Evolutionary conservation across 2,113 vertebrate genomes (phyloP).

Genomic region (Probosciger aterrimus): DNA sequence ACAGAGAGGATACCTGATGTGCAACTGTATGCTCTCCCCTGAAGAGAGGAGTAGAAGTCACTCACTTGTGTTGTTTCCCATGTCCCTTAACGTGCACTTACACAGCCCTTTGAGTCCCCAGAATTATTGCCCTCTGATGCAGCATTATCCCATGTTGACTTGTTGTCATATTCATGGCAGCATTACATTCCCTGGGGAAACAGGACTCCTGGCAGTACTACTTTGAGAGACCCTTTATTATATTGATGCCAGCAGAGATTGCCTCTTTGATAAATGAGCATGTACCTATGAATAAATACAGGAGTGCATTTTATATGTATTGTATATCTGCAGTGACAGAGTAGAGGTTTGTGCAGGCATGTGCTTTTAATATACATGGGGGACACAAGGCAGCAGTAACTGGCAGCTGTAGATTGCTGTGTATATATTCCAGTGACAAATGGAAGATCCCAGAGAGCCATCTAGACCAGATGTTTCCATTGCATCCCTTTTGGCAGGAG

Average conservation of each 20-base stretch:
- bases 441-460: background rate
- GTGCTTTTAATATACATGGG: slow-evolving; percentile 39
- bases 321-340: slow-evolving; percentile 38
- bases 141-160: slow-evolving; percentile 26
- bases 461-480: background rate
- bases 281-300: slow-evolving; percentile 61
- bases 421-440: background rate
- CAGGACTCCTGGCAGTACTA: background rate
- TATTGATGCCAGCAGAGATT: slow-evolving; percentile 43
- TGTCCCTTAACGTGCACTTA: background rate
- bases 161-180: slow-evolving; percentile 23
- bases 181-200: background rate
- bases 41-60: background rate
- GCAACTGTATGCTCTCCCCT: background rate
- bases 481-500: background rate
- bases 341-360: background rate
- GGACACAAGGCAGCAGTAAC: background rate
- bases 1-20: background rate
- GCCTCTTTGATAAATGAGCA: slow-evolving; percentile 49
- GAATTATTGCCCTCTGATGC: slow-evolving; percentile 18
- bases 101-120: background rate
- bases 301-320: slow-evolving; percentile 49
- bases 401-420: background rate
- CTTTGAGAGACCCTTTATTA: slow-evolving; percentile 49
- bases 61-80: background rate